Evolutionary conservation across 2,888 invertebrate species (phyloP), one percentile per base, ranked within the genome.

Genomic region (Tachystola acroxantha): DNA sequence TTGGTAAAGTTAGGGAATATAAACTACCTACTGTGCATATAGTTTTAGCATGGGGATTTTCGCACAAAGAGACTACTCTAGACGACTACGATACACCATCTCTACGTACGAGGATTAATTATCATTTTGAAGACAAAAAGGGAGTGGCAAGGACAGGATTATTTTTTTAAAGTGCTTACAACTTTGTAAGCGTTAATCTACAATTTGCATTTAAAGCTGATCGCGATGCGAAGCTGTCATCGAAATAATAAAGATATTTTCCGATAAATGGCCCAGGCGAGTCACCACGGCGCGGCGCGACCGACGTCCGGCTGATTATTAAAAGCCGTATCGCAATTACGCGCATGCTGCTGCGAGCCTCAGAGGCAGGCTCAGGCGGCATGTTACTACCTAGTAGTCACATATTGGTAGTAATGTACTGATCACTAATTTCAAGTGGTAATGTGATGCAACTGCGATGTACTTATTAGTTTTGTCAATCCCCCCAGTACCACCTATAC

Each of bases 251-350:
- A 64, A 64, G 56, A 67, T 61, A 57, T 64, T 62, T 57, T 40
- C 50, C 49, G 57, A 66, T 68, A 60, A 69, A 64, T 51, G 46
- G 51, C 43, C 39, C 34, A 44, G 52, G 45, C 43, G 39, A 45
- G 42, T 43, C 45, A n/a, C 29, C 14, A 14, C 40, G 48, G 6
- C 16, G n/a, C 48, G 48, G 49, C 45, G 24, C 50, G 9, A 33
- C 47, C 42, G 45, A 34, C 48, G 48, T 48, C 44, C 50, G 50
- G 53, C 57, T 63, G 61, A 65, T 68, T 64, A 66, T 63, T 60
- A 55, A 56, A 48, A 60, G 52, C 43, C 56, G 46, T n/a, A 64
- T 57, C 51, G 62, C 55, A 64, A 64, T 66, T 64, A 67, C 54
- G 47, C n/a, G n/a, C n/a, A 16, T 51, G 48, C 51, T 49, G 43